A percentile compares a stretch with the other conserved stretches of the same genome.
These are phyloP conservation scores for Mus spicilegus DNA, from an alignment of 2,113 vertebrate genomes.

Conservation along the genomic window DNA sequence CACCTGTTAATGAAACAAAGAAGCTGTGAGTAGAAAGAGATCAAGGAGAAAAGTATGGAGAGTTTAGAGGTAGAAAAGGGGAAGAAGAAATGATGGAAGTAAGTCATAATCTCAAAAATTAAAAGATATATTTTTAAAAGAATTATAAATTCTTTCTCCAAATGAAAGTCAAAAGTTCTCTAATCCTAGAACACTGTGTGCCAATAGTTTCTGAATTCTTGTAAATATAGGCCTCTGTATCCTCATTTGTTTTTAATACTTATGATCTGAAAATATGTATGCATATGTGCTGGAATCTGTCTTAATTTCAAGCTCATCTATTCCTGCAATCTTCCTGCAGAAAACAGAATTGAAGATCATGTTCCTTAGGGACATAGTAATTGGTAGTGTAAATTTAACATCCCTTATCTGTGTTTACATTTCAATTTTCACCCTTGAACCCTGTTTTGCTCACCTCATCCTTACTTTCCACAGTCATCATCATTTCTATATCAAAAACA, in stretches of 20 bases:
- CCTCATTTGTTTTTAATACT: not conserved
- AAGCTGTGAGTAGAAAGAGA: not conserved
- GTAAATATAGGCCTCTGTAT: not conserved
- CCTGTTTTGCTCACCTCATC: not conserved
- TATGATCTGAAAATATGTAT: not conserved
- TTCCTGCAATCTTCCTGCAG: not conserved
- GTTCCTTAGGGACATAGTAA: not conserved
- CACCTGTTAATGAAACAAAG: not conserved
- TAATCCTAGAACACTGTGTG: not conserved
- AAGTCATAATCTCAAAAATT: not conserved
- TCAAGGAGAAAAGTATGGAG: not conserved
- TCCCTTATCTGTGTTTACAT: not conserved
- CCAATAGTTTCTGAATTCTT: not conserved
- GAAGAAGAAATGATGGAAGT: not conserved
- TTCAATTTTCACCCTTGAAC: not conserved
- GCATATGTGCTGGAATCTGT: constrained; percentile 16
- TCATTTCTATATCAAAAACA: not conserved
- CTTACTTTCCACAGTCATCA: not conserved
- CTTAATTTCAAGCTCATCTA: constrained; percentile 18
- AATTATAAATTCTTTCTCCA: not conserved
- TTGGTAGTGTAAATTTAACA: not conserved
- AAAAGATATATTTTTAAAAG: not conserved
- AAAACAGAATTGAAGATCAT: constrained; percentile 4
- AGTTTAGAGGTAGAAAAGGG: not conserved
- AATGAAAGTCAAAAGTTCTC: not conserved